phyloP scores from a whole-genome alignment of 2,113 vertebrate species.

The Tylochromis polylepis region DNA sequence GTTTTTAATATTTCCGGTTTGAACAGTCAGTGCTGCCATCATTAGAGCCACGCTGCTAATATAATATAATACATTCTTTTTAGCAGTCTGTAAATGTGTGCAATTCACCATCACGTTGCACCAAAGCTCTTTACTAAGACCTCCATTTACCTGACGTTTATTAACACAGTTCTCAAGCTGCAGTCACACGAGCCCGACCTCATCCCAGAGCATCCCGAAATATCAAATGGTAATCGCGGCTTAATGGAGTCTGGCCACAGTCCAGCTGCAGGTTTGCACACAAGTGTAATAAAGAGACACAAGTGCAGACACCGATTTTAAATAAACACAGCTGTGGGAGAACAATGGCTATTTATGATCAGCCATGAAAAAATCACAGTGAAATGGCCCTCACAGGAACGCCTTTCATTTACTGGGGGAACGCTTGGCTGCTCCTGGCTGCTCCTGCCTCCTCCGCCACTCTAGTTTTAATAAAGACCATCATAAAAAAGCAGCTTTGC shows the following conservation, averaged over 20 bases:
- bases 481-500: slow-evolving; percentile 32
- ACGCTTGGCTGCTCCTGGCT: slow-evolving; percentile 1
- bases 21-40: not conserved
- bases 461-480: slow-evolving; percentile 29
- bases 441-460: not conserved
- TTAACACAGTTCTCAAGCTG: not conserved
- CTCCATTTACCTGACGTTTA: not conserved
- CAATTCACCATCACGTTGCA: not conserved
- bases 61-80: no score
- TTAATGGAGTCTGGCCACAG: not conserved
- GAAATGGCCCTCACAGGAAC: slow-evolving; percentile 20
- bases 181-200: not conserved
- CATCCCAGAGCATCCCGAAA: not conserved
- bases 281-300: not conserved
- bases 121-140: not conserved
- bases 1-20: not conserved
- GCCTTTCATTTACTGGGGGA: slow-evolving; percentile 44
- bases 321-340: slow-evolving; percentile 44
- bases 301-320: slow-evolving; percentile 1
- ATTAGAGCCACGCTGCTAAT: not conserved
- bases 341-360: slow-evolving; percentile 51
- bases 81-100: not conserved
- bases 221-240: not conserved
- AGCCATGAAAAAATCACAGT: slow-evolving; percentile 8
- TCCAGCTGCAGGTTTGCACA: not conserved